Evolutionary conservation across 2,113 vertebrate genomes (phyloP).

Genomic region (Corydoras maculifer): DNA sequence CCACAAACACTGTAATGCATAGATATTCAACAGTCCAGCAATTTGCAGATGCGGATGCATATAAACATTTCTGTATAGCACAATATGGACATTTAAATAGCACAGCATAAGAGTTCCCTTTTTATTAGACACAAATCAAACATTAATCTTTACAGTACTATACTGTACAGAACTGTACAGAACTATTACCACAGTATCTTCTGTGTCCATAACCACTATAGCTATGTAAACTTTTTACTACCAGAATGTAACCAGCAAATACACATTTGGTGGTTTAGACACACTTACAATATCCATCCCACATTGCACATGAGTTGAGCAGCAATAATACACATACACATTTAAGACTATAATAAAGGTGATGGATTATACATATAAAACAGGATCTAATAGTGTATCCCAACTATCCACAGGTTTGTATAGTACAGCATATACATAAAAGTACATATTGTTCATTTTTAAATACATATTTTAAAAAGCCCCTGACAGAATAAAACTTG

Average conservation of each 20-base stretch:
- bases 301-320: conserved; percentile 36
- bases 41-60: background rate
- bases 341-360: conserved; percentile 39
- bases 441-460: conserved; percentile 35
- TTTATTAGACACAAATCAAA: conserved; percentile 44
- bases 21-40: conserved; percentile 3
- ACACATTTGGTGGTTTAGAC: conserved; percentile 35
- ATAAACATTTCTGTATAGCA: conserved; percentile 6
- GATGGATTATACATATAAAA: conserved; percentile 39
- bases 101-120: conserved; percentile 40
- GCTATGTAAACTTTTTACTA: conserved; percentile 21
- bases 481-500: conserved; percentile 39
- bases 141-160: conserved; percentile 35
- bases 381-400: conserved; percentile 26
- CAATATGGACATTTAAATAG: conserved; percentile 44
- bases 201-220: conserved; percentile 26
- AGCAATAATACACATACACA: conserved; percentile 40
- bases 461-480: conserved; percentile 48
- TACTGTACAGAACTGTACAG: conserved; percentile 35
- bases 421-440: conserved; percentile 35
- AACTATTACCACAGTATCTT: conserved; percentile 27
- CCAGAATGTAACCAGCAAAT: conserved; percentile 23
- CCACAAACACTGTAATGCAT: background rate
- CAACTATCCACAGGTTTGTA: conserved; percentile 31
- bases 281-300: conserved; percentile 34